phyloP scores from a whole-genome alignment of 2,113 vertebrate species.

The Hippocampus abdominalis region DNA sequence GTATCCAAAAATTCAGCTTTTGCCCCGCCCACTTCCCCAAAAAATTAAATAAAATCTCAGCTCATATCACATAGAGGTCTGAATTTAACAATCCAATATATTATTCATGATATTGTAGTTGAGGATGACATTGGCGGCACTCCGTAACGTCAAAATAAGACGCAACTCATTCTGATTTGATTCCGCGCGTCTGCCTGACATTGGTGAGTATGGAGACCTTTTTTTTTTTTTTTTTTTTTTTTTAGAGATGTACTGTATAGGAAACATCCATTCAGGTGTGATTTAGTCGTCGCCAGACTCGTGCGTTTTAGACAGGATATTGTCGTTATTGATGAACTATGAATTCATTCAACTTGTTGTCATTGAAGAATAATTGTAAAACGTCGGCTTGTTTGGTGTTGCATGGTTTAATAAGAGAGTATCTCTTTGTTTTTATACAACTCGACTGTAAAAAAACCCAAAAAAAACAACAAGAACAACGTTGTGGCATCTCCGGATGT shows the following conservation, averaged over 20 bases:
- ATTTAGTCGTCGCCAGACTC: conserved; percentile 12
- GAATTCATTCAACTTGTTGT: conserved; percentile 52
- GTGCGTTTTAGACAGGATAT: conserved; percentile 55
- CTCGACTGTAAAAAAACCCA: conserved; percentile 54
- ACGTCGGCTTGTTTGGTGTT: conserved; percentile 69
- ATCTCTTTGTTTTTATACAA: conserved; percentile 51
- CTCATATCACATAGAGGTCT: neutral
- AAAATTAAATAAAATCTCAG: neutral
- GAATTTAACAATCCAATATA: neutral
- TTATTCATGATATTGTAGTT: neutral
- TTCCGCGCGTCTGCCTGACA: neutral
- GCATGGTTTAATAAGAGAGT: conserved; percentile 67
- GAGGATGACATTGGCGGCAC: neutral
- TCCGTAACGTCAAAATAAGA: neutral
- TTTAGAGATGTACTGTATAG: neutral
- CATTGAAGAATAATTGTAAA: conserved; percentile 56
- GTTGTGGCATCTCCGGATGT: conserved; percentile 36
- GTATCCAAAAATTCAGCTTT: neutral
- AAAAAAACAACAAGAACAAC: conserved; percentile 28
- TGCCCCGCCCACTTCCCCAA: too few relatives aligned
- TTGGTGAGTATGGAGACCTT: too few relatives aligned
- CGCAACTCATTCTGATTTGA: neutral
- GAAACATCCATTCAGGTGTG: conserved; percentile 20
- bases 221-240: neutral
- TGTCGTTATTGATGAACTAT: conserved; percentile 54